Evolutionary conservation across 2,797 vertebrate genomes (phyloP).

Genomic region (Triplophysa bombifrons): DNA sequence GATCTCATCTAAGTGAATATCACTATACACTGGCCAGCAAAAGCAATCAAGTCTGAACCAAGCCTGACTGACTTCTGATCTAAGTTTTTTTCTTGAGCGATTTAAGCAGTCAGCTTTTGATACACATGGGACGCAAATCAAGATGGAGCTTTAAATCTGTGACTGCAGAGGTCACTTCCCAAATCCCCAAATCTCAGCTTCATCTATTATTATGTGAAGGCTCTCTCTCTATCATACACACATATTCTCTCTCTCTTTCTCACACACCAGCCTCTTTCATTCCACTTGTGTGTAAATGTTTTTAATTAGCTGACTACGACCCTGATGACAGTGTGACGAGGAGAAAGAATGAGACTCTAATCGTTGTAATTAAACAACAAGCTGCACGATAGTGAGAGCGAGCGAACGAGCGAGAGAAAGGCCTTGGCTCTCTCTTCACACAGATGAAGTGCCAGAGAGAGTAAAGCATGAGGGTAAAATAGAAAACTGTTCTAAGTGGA

Average conservation of each 20-base stretch:
- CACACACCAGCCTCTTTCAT: conserved; percentile 39
- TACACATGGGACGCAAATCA: neutral
- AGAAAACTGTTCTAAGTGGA: neutral
- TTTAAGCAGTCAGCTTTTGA: neutral
- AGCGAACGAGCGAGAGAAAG: conserved; percentile 22
- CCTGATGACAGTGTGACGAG: conserved; percentile 49
- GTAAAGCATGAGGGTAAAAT: conserved; percentile 1
- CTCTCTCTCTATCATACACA: conserved; percentile 41
- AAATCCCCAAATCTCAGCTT: conserved; percentile 25
- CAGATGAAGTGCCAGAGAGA: neutral
- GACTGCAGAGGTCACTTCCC: conserved; percentile 1
- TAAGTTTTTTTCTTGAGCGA: neutral
- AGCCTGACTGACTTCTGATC: conserved; percentile 18
- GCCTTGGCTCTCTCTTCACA: conserved; percentile 39
- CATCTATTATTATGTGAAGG: conserved; percentile 2
- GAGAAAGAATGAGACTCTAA: conserved; percentile 57
- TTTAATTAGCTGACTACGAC: conserved; percentile 66
- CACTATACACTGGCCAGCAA: neutral
- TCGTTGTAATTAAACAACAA: conserved; percentile 63
- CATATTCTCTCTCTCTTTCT: conserved; percentile 40
- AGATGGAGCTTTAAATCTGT: neutral
- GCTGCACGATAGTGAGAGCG: conserved; percentile 43
- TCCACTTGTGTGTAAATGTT: conserved; percentile 65
- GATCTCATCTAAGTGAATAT: conserved; percentile 13
- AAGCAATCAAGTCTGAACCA: conserved; percentile 5